Evolutionary conservation across 2,888 invertebrate species (phyloP), one percentile per base, ranked within the genome.

Genomic region (Campoplex nolae): DNA sequence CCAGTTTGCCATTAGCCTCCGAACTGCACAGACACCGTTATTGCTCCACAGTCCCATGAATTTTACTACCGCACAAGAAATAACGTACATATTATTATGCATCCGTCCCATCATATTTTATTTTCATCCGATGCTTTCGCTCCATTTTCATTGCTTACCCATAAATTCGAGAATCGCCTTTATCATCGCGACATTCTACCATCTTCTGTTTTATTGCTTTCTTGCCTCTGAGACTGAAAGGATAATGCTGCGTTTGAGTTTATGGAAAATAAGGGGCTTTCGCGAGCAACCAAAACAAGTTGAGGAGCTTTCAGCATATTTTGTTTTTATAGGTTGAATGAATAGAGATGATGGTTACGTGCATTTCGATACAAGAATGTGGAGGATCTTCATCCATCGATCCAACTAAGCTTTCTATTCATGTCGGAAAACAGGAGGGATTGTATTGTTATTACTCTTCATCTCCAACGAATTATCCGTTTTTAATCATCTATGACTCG

Each of bases 81-180:
- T 58, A 42, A 23, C 23, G 28, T 4, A 56, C 32, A 74, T 42
- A 80, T 73, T 73, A 71, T 45, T 56, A 65, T 73, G 62, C 71
- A 42, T 13, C 51, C 65, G 42, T 11, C 45, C n/a, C 23, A 58
- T 70, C 65, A 32, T 62, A 45, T 7, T 23, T 11, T 48, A 16
- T 35, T 51, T 51, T n/a, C 71, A 11, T n/a, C 13, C 32, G 35
- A 65, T 11, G n/a, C 28, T 78, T n/a, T 62, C 28, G 58, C 13
- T 71, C 48, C 62, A 62, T 71, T 74, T 70, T 32, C 45, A 56
- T 81, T 73, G 45, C 38, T 18, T 58, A 48, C 45, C 51, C 51
- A 58, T 68, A 74, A 84, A 74, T 62, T 58, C 75, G 18, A 38
- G 35, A 48, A 84, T 70, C 62, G 75, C 45, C 38, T 75, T 54